phyloP scores from a whole-genome alignment of 2,797 vertebrate species.

The Artibeus jamaicensis region DNA sequence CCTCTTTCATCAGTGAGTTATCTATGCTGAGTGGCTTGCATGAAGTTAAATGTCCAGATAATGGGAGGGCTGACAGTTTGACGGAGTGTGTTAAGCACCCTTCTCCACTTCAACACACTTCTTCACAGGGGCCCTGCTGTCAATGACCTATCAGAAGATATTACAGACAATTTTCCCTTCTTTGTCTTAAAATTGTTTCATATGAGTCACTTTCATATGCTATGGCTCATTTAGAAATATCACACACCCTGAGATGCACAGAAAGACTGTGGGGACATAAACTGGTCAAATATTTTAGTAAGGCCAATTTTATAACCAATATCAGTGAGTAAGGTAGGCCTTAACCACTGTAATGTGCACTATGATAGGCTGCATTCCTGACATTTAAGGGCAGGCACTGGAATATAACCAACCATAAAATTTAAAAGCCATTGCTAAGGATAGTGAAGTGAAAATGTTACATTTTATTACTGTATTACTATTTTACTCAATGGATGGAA shows the following conservation, averaged over 20 bases:
- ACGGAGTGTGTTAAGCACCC: background rate
- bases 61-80: background rate
- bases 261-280: background rate
- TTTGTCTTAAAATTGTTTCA: background rate
- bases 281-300: background rate
- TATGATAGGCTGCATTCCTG: background rate
- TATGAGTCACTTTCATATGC: background rate
- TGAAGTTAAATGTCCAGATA: background rate
- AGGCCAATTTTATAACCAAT: background rate
- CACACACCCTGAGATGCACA: background rate
- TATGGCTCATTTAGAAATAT: background rate
- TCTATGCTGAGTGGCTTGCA: background rate
- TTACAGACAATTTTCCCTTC: background rate
- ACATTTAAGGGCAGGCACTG: background rate
- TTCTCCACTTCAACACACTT: background rate
- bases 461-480: background rate
- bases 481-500: background rate
- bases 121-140: background rate
- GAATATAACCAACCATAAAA: background rate
- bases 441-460: background rate
- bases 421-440: background rate
- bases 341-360: background rate
- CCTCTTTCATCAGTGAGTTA: background rate
- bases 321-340: background rate
- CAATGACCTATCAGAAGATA: background rate